A percentile compares a stretch with the other conserved stretches of the same genome.
Evolutionary conservation across 2,888 invertebrate genomes (phyloP).

Genomic region (Caenorhabditis uteleia): DNA sequence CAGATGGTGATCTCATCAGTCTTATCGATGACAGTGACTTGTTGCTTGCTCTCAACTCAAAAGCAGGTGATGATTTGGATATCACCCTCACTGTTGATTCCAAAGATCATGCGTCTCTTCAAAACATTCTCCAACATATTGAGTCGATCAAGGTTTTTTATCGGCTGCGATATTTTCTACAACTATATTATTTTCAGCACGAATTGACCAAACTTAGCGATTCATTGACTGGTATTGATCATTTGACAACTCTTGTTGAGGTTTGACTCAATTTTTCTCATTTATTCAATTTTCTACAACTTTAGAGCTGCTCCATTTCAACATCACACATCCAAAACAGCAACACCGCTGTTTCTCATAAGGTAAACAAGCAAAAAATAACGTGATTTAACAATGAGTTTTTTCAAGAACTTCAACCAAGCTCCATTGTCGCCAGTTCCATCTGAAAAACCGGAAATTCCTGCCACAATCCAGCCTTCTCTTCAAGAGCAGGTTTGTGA

Average conservation of each 20-base stretch:
- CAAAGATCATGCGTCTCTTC: constrained; percentile 5
- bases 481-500: constrained; percentile 54
- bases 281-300: neutral
- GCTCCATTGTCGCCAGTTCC: constrained; percentile 48
- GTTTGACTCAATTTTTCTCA: too few relatives aligned
- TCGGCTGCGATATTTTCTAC: neutral
- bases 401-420: neutral
- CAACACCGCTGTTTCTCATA: too few relatives aligned
- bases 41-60: constrained; percentile 45
- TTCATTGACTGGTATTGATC: constrained; percentile 19
- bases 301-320: neutral
- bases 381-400: neutral
- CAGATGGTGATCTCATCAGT: constrained; percentile 59
- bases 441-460: constrained; percentile 43
- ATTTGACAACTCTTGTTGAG: constrained; percentile 4
- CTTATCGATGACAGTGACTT: constrained; percentile 56
- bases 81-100: constrained; percentile 11
- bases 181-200: constrained; percentile 15
- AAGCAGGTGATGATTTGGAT: constrained; percentile 10
- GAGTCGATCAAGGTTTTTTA: constrained; percentile 30
- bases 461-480: constrained; percentile 62
- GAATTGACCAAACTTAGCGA: constrained; percentile 20
- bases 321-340: too few relatives aligned
- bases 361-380: too few relatives aligned
- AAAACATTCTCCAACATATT: constrained; percentile 21